phyloP scores from a whole-genome alignment of 2,113 vertebrate genomes.

The Parus major region DNA sequence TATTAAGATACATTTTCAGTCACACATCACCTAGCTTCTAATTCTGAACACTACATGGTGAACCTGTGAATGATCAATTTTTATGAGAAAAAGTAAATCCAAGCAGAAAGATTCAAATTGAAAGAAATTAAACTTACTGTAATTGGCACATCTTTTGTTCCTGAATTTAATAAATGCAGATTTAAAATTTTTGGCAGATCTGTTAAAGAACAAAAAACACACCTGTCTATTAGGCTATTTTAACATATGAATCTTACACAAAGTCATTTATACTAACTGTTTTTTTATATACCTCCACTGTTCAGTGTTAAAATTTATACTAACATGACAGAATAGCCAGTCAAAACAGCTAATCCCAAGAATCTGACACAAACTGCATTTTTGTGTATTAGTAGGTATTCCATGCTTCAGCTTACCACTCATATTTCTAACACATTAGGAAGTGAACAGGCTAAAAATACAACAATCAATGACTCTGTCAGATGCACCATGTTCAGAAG shows the following conservation, averaged over 20 bases:
- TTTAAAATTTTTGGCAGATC: constrained; percentile 97
- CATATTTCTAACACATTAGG: neutral
- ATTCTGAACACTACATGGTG: neutral
- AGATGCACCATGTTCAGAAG: neutral
- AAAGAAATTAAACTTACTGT: constrained; percentile 85
- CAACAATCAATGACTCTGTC: neutral
- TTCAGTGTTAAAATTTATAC: neutral
- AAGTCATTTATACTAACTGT: neutral
- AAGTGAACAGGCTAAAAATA: neutral
- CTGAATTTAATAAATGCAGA: constrained; percentile 98
- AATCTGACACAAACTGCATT: neutral
- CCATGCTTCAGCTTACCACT: neutral
- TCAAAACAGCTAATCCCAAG: neutral
- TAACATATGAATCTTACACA: neutral
- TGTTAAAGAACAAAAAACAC: constrained; percentile 72
- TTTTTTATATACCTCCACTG: neutral
- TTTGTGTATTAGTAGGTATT: neutral
- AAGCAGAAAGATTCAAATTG: constrained; percentile 11
- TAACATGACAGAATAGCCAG: neutral
- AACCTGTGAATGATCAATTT: neutral
- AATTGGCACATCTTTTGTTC: constrained; percentile 97
- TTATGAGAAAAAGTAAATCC: neutral
- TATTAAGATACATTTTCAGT: neutral
- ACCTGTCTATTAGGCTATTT: constrained; percentile 17
- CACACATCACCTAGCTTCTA: neutral